phyloP scores from a whole-genome alignment of 2,888 invertebrate genomes.

The Clanis bilineata region DNA sequence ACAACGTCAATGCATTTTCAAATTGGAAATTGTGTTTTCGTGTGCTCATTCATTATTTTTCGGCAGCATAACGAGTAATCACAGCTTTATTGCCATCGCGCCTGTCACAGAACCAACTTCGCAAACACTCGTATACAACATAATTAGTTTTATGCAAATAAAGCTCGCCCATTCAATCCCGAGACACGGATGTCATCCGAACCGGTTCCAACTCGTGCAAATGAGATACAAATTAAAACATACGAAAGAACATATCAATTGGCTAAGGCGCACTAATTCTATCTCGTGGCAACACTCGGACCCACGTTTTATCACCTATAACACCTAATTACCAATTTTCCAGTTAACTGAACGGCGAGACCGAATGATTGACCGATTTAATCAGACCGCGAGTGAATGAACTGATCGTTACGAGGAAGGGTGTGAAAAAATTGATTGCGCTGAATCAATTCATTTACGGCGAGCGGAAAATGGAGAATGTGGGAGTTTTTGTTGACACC shows the following conservation, averaged over 20 bases:
- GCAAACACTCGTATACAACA: slow-evolving; percentile 39
- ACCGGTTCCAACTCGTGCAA: slow-evolving; percentile 14
- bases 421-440: slow-evolving; percentile 71
- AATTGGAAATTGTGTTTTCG: slow-evolving; percentile 34
- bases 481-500: slow-evolving; percentile 65
- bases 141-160: slow-evolving; percentile 59
- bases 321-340: slow-evolving; percentile 78
- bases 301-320: slow-evolving; percentile 66
- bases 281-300: slow-evolving; percentile 36
- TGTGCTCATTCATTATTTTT: slow-evolving; percentile 42
- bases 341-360: slow-evolving; percentile 75
- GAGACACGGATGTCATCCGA: slow-evolving; percentile 19
- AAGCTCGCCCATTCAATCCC: slow-evolving; percentile 32
- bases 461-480: slow-evolving; percentile 32
- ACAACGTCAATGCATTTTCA: slow-evolving; percentile 19
- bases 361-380: slow-evolving; percentile 77
- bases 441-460: slow-evolving; percentile 74
- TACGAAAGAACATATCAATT: slow-evolving; percentile 6
- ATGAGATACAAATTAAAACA: slow-evolving; percentile 15
- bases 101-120: slow-evolving; percentile 37
- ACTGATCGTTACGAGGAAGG: slow-evolving; percentile 40
- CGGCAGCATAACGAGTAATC: slow-evolving; percentile 32
- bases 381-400: slow-evolving; percentile 67
- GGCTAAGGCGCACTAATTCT: slow-evolving; percentile 16
- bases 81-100: slow-evolving; percentile 35